Evolutionary conservation across 2,888 invertebrate genomes (phyloP), one percentile per base, ranked within the genome.

Genomic region (Timema podura): DNA sequence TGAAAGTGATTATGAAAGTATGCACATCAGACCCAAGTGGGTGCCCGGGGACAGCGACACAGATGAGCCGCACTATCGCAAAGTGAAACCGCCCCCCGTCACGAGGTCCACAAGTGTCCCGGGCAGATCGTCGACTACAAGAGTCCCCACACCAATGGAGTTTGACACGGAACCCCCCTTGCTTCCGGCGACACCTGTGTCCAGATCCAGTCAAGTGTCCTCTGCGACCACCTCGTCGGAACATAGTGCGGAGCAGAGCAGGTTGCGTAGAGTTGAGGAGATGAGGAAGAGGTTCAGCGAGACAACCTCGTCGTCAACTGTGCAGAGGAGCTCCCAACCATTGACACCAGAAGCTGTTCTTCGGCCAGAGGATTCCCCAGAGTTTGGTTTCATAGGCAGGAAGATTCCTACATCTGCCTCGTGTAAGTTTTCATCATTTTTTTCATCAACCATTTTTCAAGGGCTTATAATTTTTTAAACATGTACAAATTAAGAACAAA

Each of bases 1-100:
- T 75, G 89, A 90, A 75, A 89, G 88, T 77, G 90, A 90, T 76
- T 82, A 86, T 6, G 90, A 90, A 72, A 81, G 83, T 13, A 79
- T 83, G 0, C 83, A 83, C 75, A 89, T 90, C 71, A 85, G 84
- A 64, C 83, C 88, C 0, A 84, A 87, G 70, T 90, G 90, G 90
- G 83, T 85, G 0, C 89, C 89, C 0, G 81, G 83, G 11, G 86
- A 86, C 16, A 83, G 83, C 68, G 87, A 87, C 70, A 82, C 81
- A 0, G 85, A 87, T 67, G 85, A 86, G 64, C 83, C 85, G 2
- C 83, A 84, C 44, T 89, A 86, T 76, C 83, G 88, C 44, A 85
- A 84, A 76, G 89, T 89, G n/a, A 83, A 84, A 48, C 83, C 88
- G 10, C 89, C 89, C 0, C 73, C 76, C 10, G 77, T 80, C 13